phyloP scores from a whole-genome alignment of 1,140 invertebrate genomes.

The Paraescarpia echinospica region DNA sequence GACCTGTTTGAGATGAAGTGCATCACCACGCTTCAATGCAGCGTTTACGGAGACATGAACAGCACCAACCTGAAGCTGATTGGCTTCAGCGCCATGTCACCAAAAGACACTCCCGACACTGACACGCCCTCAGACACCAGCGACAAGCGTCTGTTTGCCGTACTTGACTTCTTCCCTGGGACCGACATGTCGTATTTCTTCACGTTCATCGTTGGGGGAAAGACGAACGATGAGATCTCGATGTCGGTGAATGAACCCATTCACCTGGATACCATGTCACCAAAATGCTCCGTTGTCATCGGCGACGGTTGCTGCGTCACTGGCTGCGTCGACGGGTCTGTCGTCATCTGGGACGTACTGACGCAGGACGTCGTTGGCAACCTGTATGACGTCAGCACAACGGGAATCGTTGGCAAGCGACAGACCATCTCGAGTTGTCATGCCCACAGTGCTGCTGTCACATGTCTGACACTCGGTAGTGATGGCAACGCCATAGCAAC shows the following conservation, averaged over 20 bases:
- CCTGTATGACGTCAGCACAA: neutral
- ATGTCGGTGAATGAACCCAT: slow-evolving; percentile 18
- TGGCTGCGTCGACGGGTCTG: neutral
- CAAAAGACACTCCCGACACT: neutral
- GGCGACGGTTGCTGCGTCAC: neutral
- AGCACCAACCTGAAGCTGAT: slow-evolving; percentile 14
- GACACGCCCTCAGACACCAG: neutral
- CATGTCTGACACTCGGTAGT: neutral
- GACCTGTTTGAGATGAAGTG: slow-evolving; percentile 25
- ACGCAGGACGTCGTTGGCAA: slow-evolving; percentile 9
- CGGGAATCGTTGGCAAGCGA: neutral
- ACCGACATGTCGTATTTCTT: slow-evolving; percentile 23
- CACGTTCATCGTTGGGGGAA: slow-evolving; percentile 20
- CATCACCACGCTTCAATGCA: slow-evolving; percentile 21
- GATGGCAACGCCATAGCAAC: neutral
- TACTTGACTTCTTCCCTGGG: slow-evolving; percentile 22
- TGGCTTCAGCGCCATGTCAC: slow-evolving; percentile 21
- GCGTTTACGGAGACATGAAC: slow-evolving; percentile 26
- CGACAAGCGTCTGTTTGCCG: slow-evolving; percentile 14
- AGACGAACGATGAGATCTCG: slow-evolving; percentile 4
- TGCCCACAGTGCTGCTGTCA: neutral
- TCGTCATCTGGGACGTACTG: slow-evolving; percentile 16
- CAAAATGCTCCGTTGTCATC: slow-evolving; percentile 10
- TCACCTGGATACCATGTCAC: slow-evolving; percentile 21
- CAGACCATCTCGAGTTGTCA: neutral